Percentiles rank a stretch among this genome's conserved stretches.
Evolutionary conservation across 1,140 invertebrate species (phyloP).

Genomic region (Hyphantria cunea): DNA sequence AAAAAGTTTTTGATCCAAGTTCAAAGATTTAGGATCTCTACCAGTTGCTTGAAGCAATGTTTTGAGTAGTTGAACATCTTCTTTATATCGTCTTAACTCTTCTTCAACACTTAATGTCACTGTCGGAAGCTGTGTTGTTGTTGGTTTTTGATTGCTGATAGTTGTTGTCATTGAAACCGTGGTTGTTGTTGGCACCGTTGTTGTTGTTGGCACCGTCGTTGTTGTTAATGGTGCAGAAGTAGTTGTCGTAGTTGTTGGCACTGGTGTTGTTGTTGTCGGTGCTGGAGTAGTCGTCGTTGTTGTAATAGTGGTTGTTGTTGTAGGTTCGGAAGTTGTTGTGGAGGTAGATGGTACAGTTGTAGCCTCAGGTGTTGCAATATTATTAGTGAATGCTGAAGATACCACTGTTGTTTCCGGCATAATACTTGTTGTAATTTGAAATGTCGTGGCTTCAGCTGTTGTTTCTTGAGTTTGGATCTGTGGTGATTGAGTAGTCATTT

Average conservation of each 20-base stretch:
- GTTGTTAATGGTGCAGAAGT: slow-evolving; percentile 38
- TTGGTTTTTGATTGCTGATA: slow-evolving; percentile 31
- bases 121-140: slow-evolving; percentile 30
- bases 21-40: slow-evolving; percentile 41
- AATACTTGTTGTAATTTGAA: slow-evolving; percentile 39
- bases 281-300: slow-evolving; percentile 37
- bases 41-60: slow-evolving; percentile 36
- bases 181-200: slow-evolving; percentile 35
- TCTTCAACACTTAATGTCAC: slow-evolving; percentile 35
- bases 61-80: slow-evolving; percentile 43
- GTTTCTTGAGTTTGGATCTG: slow-evolving; percentile 55
- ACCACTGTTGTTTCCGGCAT: slow-evolving; percentile 34
- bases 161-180: slow-evolving; percentile 14
- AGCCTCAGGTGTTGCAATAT: slow-evolving; percentile 10
- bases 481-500: slow-evolving; percentile 50
- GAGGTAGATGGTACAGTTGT: slow-evolving; percentile 24
- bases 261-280: slow-evolving; percentile 28
- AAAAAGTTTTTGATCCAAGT: slow-evolving; percentile 25
- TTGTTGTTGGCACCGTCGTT: slow-evolving; percentile 38
- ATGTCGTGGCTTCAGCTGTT: slow-evolving; percentile 43
- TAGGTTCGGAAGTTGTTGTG: slow-evolving; percentile 37
- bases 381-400: slow-evolving; percentile 34
- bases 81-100: slow-evolving; percentile 38
- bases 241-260: slow-evolving; percentile 37
- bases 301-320: slow-evolving; percentile 39